phyloP scores from a whole-genome alignment of 1,140 invertebrate genomes.

The Brevipalpus yothersi region DNA sequence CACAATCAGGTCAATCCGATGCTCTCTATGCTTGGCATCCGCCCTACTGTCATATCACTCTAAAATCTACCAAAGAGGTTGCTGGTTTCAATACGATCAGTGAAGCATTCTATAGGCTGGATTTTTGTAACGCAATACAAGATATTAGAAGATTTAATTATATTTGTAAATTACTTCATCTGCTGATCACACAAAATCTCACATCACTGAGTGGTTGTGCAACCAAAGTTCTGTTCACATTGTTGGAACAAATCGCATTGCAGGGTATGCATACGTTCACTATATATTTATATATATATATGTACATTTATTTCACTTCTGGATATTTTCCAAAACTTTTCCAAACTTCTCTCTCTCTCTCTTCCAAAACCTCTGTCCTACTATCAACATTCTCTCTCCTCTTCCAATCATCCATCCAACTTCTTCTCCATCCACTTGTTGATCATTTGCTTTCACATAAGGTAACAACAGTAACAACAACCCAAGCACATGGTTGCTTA shows the following conservation, averaged over 20 bases:
- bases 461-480: no score
- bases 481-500: no score
- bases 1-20: not conserved
- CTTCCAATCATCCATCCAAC: no score
- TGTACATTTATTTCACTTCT: no score
- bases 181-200: conserved; percentile 60
- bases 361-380: no score
- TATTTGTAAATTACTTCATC: conserved; percentile 68
- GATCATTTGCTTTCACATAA: no score
- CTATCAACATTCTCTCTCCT: no score
- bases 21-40: conserved; percentile 22
- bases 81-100: conserved; percentile 80
- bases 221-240: conserved; percentile 69
- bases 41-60: conserved; percentile 72
- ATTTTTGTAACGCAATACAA: conserved; percentile 75
- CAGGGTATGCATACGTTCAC: conserved; percentile 35
- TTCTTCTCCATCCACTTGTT: no score
- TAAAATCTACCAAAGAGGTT: conserved; percentile 68
- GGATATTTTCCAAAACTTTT: no score
- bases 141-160: conserved; percentile 87
- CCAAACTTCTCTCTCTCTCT: no score
- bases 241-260: conserved; percentile 75
- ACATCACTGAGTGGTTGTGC: conserved; percentile 66
- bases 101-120: conserved; percentile 74
- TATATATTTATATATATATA: not conserved